phyloP scores from a whole-genome alignment of 2,797 vertebrate species.

The Peromyscus aztecus region DNA sequence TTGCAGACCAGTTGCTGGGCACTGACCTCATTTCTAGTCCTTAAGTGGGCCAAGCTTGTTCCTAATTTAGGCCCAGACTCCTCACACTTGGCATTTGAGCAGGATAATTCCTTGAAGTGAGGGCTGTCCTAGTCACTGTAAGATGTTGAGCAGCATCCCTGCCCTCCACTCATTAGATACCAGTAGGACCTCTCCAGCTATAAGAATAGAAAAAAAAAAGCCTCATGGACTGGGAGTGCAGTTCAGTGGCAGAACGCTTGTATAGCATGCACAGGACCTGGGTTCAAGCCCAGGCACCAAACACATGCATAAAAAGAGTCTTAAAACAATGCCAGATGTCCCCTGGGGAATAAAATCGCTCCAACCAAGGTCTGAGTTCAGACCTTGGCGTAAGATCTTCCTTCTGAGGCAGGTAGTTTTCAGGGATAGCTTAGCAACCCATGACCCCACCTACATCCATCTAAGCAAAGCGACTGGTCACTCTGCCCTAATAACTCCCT shows the following conservation, averaged over 20 bases:
- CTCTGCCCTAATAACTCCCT: not conserved
- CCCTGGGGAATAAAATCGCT: not conserved
- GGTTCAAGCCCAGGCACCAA: not conserved
- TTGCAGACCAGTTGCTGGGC: not conserved
- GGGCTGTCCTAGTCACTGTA: not conserved
- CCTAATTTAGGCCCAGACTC: not conserved
- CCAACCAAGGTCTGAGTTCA: not conserved
- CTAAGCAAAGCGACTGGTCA: not conserved
- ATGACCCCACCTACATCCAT: not conserved
- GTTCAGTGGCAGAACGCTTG: not conserved
- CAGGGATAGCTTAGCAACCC: not conserved
- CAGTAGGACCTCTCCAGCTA: not conserved
- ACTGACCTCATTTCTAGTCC: not conserved
- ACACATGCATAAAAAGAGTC: not conserved
- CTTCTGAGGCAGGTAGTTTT: not conserved
- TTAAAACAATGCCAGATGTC: not conserved
- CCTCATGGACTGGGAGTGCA: not conserved
- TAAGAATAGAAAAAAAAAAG: not conserved
- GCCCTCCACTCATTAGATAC: not conserved
- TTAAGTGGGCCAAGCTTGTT: not conserved
- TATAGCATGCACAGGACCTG: not conserved
- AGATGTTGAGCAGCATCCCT: not conserved
- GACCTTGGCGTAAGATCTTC: not conserved
- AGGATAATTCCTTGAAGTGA: not conserved
- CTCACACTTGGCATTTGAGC: constrained; percentile 4